phyloP scores from a whole-genome alignment of 2,888 invertebrate genomes.

The Melinaea marsaeus region DNA sequence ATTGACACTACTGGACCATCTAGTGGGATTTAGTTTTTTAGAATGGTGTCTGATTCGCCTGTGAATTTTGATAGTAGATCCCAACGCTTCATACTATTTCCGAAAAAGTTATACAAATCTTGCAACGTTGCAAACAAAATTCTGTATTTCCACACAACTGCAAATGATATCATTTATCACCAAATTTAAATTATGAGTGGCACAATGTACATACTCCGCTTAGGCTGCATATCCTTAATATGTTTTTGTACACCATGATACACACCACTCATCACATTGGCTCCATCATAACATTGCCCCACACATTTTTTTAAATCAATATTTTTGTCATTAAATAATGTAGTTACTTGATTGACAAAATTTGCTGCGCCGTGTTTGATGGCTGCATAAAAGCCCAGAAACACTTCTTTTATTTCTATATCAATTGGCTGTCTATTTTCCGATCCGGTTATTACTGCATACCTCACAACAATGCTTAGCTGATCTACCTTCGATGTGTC shows the following conservation, averaged over 20 bases:
- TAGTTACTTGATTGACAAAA: conserved; percentile 35
- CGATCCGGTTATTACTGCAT: conserved; percentile 33
- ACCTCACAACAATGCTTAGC: conserved; percentile 40
- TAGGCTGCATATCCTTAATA: conserved; percentile 36
- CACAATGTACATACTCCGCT: conserved; percentile 32
- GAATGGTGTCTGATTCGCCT: conserved; percentile 18
- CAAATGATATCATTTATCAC: conserved; percentile 22
- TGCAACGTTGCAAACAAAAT: conserved; percentile 23
- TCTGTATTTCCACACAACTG: conserved; percentile 21
- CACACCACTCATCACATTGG: conserved; percentile 32
- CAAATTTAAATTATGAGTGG: conserved; percentile 33
- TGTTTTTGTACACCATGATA: conserved; percentile 29
- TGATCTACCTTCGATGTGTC: conserved; percentile 41
- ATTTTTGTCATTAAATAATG: conserved; percentile 20
- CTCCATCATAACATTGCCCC: conserved; percentile 40
- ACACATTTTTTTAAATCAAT: conserved; percentile 26
- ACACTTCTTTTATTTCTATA: conserved; percentile 30
- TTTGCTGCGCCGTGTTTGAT: conserved; percentile 35
- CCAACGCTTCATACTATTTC: conserved; percentile 25
- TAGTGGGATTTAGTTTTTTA: conserved; percentile 23
- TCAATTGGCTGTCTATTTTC: conserved; percentile 31
- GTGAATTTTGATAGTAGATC: conserved; percentile 20
- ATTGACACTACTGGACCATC: conserved; percentile 26
- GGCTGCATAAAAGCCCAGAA: conserved; percentile 29
- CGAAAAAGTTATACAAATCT: conserved; percentile 25